phyloP scores from a whole-genome alignment of 1,140 invertebrate species.

The Meteorus sp. region DNA sequence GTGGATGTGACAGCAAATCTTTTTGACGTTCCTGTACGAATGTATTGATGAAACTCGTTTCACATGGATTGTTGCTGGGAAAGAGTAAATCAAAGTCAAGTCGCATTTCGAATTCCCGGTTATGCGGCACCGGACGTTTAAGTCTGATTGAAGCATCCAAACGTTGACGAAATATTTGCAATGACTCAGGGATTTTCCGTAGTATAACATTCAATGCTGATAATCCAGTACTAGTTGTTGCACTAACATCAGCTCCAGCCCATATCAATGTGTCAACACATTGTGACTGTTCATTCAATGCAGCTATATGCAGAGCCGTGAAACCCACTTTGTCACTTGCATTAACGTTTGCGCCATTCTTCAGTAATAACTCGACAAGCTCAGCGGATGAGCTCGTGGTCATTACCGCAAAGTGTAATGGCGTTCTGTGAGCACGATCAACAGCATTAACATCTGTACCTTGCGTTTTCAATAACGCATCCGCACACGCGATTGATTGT shows the following conservation, averaged over 20 bases:
- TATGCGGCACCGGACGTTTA: slow-evolving; percentile 59
- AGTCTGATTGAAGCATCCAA: slow-evolving; percentile 63
- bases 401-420: slow-evolving; percentile 65
- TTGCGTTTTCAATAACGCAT: slow-evolving; percentile 58
- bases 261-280: slow-evolving; percentile 67
- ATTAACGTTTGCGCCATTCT: slow-evolving; percentile 61
- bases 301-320: slow-evolving; percentile 70
- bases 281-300: slow-evolving; percentile 64
- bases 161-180: slow-evolving; percentile 61
- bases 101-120: slow-evolving; percentile 65
- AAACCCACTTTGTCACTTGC: slow-evolving; percentile 69
- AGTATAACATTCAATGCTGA: slow-evolving; percentile 66
- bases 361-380: slow-evolving; percentile 61
- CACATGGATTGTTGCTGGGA: slow-evolving; percentile 62
- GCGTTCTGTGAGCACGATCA: slow-evolving; percentile 62
- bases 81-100: slow-evolving; percentile 64
- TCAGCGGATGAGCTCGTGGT: slow-evolving; percentile 58
- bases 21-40: slow-evolving; percentile 65
- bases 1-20: slow-evolving; percentile 65
- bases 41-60: slow-evolving; percentile 65
- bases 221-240: slow-evolving; percentile 63
- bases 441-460: slow-evolving; percentile 63
- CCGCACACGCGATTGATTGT: slow-evolving; percentile 61
- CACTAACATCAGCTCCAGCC: slow-evolving; percentile 68
- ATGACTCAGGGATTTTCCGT: slow-evolving; percentile 63